Conservation (phyloP, 2,797 vertebrate genomes). For the Sebastes nivosus region DNA sequence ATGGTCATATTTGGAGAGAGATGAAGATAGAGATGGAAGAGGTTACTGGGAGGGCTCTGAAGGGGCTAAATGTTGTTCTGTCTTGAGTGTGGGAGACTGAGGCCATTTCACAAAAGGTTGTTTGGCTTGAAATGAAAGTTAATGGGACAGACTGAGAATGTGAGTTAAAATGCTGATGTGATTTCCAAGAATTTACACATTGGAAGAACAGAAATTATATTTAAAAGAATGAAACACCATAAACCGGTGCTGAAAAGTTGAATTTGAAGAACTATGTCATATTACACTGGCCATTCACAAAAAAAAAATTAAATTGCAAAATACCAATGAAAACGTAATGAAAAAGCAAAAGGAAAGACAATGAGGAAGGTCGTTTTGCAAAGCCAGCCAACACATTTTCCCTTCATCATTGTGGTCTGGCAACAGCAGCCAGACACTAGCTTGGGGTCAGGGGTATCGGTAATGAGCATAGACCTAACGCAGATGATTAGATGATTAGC, state of each 20-base stretch:
- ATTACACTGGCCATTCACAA: background rate
- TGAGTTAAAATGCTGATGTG: background rate
- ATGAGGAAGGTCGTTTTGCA: background rate
- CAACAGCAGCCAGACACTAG: background rate
- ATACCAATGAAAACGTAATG: background rate
- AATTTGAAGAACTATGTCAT: background rate
- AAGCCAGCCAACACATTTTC: background rate
- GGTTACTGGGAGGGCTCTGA: background rate
- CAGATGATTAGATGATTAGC: background rate
- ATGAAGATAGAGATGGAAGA: background rate
- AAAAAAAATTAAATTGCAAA: background rate
- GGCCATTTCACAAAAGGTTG: background rate
- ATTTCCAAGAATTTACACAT: background rate
- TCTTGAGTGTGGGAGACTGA: background rate
- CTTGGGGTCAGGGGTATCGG: background rate
- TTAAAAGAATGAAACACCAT: background rate
- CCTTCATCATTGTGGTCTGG: background rate
- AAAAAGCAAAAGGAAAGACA: background rate
- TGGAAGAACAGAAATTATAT: rapidly evolving
- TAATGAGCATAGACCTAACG: background rate
- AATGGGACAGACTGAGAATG: background rate
- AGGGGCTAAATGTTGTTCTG: background rate
- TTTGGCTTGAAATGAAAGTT: background rate
- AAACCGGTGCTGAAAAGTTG: background rate
- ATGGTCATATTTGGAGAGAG: conserved; percentile 25